These are phyloP conservation scores for Eulemur coronatus DNA, from an alignment of 2,797 vertebrate genomes.

Conservation along the genomic window DNA sequence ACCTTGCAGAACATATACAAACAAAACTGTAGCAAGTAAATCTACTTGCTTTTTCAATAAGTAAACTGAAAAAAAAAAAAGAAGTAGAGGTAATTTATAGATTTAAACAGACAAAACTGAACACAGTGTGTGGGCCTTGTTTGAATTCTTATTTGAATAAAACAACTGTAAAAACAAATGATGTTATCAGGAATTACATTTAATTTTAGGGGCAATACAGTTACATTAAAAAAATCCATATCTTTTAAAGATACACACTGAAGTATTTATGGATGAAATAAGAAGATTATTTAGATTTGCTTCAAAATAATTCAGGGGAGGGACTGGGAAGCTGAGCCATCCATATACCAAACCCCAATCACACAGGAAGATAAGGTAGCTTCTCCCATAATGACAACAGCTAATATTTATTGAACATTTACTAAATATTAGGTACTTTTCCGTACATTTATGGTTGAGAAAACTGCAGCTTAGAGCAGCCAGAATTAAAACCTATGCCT, in stretches of 20 bases:
- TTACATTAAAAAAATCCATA: not conserved
- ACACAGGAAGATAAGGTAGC: not conserved
- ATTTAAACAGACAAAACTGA: not conserved
- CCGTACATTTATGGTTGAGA: not conserved
- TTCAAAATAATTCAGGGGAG: constrained; percentile 9
- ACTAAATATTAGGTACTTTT: not conserved
- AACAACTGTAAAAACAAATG: not conserved
- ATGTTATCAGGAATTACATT: not conserved
- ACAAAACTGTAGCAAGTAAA: not conserved
- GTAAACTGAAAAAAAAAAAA: not conserved
- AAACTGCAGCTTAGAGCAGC: not conserved
- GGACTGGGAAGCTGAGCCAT: not conserved
- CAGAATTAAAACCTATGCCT: not conserved
- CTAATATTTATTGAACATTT: not conserved
- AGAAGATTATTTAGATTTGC: not conserved
- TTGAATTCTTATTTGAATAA: not conserved
- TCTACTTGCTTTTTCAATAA: not conserved
- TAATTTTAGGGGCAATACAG: not conserved
- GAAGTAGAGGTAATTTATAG: not conserved
- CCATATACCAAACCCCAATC: not conserved
- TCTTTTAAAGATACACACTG: not conserved
- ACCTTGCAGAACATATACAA: not conserved
- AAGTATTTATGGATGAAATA: constrained; percentile 23
- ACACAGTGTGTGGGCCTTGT: not conserved
- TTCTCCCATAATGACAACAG: not conserved